These are phyloP conservation scores for Betta splendens DNA, from an alignment of 2,797 vertebrate genomes.

Conservation along the genomic window DNA sequence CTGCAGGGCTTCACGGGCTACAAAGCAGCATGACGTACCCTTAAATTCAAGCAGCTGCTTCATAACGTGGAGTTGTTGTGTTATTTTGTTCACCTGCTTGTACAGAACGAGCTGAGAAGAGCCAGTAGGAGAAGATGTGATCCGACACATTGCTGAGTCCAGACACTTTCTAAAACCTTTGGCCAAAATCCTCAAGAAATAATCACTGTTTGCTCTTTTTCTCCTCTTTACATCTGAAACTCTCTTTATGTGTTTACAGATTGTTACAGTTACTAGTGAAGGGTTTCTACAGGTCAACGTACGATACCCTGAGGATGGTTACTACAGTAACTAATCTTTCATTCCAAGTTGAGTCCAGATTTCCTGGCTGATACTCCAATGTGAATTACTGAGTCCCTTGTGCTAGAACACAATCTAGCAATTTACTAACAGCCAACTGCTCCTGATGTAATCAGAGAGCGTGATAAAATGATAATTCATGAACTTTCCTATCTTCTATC, in stretches of 20 bases:
- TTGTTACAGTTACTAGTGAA: conserved; percentile 31
- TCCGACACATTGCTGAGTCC: conserved; percentile 41
- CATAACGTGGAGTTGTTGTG: conserved; percentile 24
- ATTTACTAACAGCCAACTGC: conserved; percentile 24
- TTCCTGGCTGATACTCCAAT: conserved; percentile 11
- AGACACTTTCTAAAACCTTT: conserved; percentile 20
- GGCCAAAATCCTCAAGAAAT: conserved; percentile 22
- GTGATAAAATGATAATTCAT: conserved; percentile 27
- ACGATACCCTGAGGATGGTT: too few relatives aligned
- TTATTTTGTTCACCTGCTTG: conserved; percentile 35
- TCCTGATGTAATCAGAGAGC: conserved; percentile 21
- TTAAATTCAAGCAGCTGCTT: background rate
- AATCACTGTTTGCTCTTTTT: conserved; percentile 24
- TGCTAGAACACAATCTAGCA: conserved; percentile 10
- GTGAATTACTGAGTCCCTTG: conserved; percentile 17
- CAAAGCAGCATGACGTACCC: background rate
- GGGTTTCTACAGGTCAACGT: too few relatives aligned
- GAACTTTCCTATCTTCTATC: conserved; percentile 34
- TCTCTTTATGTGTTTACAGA: conserved; percentile 35
- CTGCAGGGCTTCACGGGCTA: conserved; percentile 11
- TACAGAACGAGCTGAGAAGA: conserved; percentile 10
- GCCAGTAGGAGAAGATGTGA: conserved; percentile 22
- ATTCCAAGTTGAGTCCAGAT: conserved; percentile 20
- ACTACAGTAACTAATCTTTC: too few relatives aligned
- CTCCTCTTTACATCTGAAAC: conserved; percentile 33